Conservation (phyloP, 2,113 vertebrate species). For the Callocephalon fimbriatum region DNA sequence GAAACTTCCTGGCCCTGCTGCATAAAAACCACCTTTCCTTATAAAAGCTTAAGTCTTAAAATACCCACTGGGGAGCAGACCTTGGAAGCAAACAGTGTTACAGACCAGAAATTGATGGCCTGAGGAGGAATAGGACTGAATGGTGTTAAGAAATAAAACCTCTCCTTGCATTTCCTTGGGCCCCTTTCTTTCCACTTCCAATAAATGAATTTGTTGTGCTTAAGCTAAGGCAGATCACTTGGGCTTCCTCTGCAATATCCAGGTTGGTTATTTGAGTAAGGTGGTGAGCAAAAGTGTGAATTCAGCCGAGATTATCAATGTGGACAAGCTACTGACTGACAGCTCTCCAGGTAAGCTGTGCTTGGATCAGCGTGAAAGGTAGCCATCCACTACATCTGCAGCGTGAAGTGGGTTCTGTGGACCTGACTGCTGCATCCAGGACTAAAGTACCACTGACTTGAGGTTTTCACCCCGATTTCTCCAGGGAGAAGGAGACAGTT, state of each 20-base stretch:
- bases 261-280: background rate
- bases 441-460: background rate
- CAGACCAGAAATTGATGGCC: background rate
- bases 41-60: constrained; percentile 15
- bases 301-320: background rate
- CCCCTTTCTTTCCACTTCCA: background rate
- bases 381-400: background rate
- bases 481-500: background rate
- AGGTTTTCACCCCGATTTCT: background rate
- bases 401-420: background rate
- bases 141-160: background rate
- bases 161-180: background rate
- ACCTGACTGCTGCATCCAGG: background rate
- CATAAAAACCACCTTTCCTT: background rate
- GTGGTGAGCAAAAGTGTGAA: background rate
- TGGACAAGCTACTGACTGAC: background rate
- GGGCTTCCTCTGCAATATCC: background rate
- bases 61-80: background rate
- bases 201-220: background rate
- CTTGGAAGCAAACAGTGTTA: background rate
- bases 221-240: background rate
- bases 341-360: background rate
- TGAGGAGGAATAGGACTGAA: background rate
- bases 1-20: constrained; percentile 1
- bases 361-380: background rate